Evolutionary conservation across 2,113 vertebrate genomes (phyloP).

Genomic region (Crotalus horridus): DNA sequence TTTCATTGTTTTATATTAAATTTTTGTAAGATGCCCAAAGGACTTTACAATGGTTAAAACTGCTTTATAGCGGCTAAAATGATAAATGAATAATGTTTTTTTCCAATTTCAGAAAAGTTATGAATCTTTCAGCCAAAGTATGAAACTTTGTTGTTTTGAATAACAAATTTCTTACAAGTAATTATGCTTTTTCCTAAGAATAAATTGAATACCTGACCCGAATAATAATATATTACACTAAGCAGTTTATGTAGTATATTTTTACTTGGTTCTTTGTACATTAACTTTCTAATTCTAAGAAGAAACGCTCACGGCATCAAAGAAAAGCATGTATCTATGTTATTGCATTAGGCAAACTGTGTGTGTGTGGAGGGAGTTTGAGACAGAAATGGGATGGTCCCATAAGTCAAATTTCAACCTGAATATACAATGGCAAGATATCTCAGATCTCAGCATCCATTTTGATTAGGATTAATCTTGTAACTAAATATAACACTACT

Average conservation of each 20-base stretch:
- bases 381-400: background rate
- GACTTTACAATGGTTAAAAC: background rate
- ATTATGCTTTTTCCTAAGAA: background rate
- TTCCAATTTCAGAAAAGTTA: background rate
- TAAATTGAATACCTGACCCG: background rate
- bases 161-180: background rate
- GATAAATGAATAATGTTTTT: background rate
- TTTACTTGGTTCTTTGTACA: background rate
- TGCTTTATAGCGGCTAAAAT: background rate
- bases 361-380: too few relatives aligned
- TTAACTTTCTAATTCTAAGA: background rate
- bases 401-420: background rate
- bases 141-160: background rate
- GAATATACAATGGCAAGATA: background rate
- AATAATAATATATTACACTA: background rate
- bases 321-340: background rate
- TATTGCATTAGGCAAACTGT: background rate
- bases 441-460: background rate
- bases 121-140: background rate
- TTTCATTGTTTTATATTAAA: background rate
- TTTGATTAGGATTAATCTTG: background rate
- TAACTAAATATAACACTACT: background rate
- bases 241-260: background rate
- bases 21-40: background rate
- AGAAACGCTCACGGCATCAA: background rate